These are phyloP conservation scores for Periophthalmus magnuspinnatus DNA, from an alignment of 2,797 vertebrate species.

Conservation along the genomic window DNA sequence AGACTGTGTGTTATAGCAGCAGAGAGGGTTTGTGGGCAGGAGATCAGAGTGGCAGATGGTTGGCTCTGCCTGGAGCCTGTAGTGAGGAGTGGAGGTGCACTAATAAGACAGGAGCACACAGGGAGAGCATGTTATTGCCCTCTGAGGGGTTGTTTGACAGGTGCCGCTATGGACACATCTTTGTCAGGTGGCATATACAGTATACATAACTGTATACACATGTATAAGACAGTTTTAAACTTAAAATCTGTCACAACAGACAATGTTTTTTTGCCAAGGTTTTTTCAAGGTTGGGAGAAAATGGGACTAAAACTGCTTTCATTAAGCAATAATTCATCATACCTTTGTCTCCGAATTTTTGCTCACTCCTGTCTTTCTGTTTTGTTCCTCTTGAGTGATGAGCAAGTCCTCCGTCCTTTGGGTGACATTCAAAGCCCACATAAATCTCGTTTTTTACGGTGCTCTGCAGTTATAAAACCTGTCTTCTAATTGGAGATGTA, in stretches of 20 bases:
- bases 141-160: conserved; percentile 86
- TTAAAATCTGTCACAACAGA: conserved; percentile 16
- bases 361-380: conserved; percentile 68
- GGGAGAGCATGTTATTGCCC: conserved; percentile 89
- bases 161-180: conserved; percentile 52
- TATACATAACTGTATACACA: conserved; percentile 47
- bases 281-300: conserved; percentile 68
- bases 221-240: conserved; percentile 6
- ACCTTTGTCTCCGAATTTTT: conserved; percentile 60
- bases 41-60: conserved; percentile 90
- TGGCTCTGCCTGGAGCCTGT: conserved; percentile 90
- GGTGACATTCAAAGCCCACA: conserved; percentile 99
- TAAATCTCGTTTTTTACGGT: conserved; percentile 99
- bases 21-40: conserved; percentile 81
- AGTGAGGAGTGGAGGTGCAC: conserved; percentile 88
- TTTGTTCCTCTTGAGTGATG: conserved; percentile 94
- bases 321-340: conserved; percentile 62
- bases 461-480: conserved; percentile 95
- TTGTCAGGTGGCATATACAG: conserved; percentile 57
- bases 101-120: conserved; percentile 91
- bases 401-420: conserved; percentile 93
- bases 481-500: conserved; percentile 99
- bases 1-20: conserved; percentile 65
- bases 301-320: conserved; percentile 60
- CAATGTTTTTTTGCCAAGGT: conserved; percentile 38